Evolutionary conservation across 2,888 invertebrate species (phyloP).

Genomic region (Thelaira solivaga): DNA sequence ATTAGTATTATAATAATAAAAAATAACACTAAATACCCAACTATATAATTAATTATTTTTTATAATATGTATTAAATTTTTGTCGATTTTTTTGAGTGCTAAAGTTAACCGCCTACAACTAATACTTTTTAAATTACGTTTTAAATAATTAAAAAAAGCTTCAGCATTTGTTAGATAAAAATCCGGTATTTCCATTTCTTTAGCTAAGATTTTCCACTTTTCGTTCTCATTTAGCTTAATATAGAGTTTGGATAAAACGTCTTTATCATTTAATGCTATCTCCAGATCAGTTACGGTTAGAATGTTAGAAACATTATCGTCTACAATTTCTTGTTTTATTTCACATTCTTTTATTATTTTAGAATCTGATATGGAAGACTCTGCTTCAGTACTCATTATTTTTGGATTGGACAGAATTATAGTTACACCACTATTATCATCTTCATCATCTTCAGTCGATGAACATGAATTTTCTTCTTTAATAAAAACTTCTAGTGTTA

Average conservation of each 20-base stretch:
- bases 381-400: not conserved
- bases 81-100: conserved; percentile 64
- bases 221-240: conserved; percentile 77
- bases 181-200: conserved; percentile 78
- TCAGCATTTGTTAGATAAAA: conserved; percentile 80
- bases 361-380: not conserved
- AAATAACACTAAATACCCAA: too few relatives aligned
- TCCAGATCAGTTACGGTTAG: conserved; percentile 62
- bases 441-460: conserved; percentile 71
- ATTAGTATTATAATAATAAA: too few relatives aligned
- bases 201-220: conserved; percentile 81
- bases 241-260: conserved; percentile 77
- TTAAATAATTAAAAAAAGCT: conserved; percentile 79
- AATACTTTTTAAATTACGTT: conserved; percentile 64
- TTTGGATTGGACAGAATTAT: not conserved
- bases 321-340: conserved; percentile 50
- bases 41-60: conserved; percentile 2
- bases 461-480: conserved; percentile 69
- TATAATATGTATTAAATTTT: conserved; percentile 38
- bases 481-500: conserved; percentile 43
- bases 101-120: conserved; percentile 65
- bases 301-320: not conserved
- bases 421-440: conserved; percentile 42
- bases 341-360: conserved; percentile 62
- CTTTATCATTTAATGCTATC: conserved; percentile 69